phyloP scores from a whole-genome alignment of 1,140 invertebrate species.

The Penaeus vannamei region DNA sequence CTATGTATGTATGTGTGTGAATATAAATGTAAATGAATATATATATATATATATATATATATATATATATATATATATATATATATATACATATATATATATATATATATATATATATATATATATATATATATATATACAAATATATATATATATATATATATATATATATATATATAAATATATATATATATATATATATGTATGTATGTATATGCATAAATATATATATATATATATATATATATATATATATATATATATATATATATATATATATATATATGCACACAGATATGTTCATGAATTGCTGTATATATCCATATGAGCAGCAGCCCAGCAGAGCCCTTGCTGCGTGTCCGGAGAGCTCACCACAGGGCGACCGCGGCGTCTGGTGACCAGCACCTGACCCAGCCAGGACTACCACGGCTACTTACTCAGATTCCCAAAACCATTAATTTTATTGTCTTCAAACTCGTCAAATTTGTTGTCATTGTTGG shows the following conservation, averaged over 20 bases:
- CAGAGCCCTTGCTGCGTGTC: too few species aligned
- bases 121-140: not conserved
- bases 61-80: too few species aligned
- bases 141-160: not conserved
- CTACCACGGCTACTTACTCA: conserved; percentile 47
- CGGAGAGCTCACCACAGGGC: not conserved
- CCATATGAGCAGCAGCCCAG: too few species aligned
- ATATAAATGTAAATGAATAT: too few species aligned
- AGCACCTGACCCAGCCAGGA: not conserved
- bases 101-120: not conserved
- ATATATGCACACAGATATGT: not conserved
- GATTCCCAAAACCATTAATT: conserved; percentile 54
- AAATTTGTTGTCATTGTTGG: conserved; percentile 46
- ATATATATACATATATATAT: too few species aligned
- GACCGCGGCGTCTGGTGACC: not conserved
- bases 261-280: not conserved
- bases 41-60: too few species aligned
- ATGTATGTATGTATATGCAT: not conserved
- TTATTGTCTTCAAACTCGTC: conserved; percentile 56
- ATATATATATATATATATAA: not conserved
- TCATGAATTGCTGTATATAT: too few species aligned
- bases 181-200: conserved; percentile 1
- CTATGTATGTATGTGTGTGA: too few species aligned
- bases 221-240: not conserved
- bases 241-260: not conserved